Base-by-base conservation (phyloP, 2,888 invertebrate genomes). In the Callinectes sapidus region DNA sequence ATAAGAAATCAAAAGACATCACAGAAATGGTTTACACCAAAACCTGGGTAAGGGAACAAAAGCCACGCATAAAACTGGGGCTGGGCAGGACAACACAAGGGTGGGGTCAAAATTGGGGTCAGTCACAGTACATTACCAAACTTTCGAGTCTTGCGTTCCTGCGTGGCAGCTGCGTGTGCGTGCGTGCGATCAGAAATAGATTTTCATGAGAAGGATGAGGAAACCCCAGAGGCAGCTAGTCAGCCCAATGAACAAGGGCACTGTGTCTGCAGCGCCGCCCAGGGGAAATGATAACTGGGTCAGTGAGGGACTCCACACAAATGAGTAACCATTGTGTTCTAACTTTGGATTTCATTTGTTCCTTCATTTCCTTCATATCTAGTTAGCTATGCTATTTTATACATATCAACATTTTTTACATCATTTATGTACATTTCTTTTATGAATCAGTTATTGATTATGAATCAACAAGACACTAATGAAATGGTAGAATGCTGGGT, bases 151-250 rank as follows among this genome's bases (percentile, higher is more conserved):
- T 94, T 94, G 94, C 94, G 94, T 92, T 95, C 95, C 95, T 94
- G 95, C 94, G 93, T 95, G 95, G 93, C 95, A 95, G 95, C 95
- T 94, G 95, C 94, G 94, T 86, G 94, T 94, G 94, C 92, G 92
- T 91, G 94, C 93, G 94, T 93, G 94, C 94, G 96, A 96, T 96
- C 96, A 96, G 96, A 96, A 97, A 96, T 97, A 97, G 96, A 97
- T 96, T 96, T 97, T 97, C 96, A 97, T 96, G 96, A 97, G 97
- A 96, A 97, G 97, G 96, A 97, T 97, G 96, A 97, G 96, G 96
- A 97, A 96, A 96, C 98, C 98, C 98, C 98, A 98, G 96, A 98
- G 97, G 97, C 98, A 98, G 96, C 98, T 98, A 96, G 98, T 98
- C 96, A 98, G 97, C 96, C 98, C 98, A 96, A 98, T 97, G 97